Conservation (phyloP, 2,888 invertebrate genomes). For the Drosophila mimetica region DNA sequence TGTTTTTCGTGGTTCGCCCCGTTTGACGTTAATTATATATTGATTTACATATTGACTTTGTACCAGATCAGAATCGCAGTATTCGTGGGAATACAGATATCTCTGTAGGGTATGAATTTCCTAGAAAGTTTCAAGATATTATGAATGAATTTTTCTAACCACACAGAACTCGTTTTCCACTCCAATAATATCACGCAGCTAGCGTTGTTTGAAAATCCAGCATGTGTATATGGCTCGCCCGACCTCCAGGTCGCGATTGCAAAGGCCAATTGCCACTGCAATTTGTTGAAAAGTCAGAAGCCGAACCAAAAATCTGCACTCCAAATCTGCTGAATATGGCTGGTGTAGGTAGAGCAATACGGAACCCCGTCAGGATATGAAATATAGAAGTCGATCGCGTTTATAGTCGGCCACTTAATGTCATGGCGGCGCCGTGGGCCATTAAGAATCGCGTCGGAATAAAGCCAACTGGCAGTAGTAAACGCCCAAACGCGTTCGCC, state of each 20-base stretch:
- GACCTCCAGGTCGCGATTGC: slow-evolving; percentile 30
- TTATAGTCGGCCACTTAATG: slow-evolving; percentile 40
- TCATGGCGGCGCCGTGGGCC: slow-evolving; percentile 58
- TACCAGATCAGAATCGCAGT: not conserved
- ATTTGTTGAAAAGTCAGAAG: slow-evolving; percentile 50
- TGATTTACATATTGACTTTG: slow-evolving; percentile 8
- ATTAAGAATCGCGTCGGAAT: slow-evolving; percentile 46
- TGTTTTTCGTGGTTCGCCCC: not conserved
- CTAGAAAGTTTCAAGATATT: not conserved
- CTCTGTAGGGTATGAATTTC: no score
- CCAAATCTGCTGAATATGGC: slow-evolving; percentile 10
- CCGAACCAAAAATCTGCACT: slow-evolving; percentile 8
- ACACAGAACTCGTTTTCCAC: not conserved
- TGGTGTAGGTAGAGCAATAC: slow-evolving; percentile 22
- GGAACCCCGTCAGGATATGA: slow-evolving; percentile 58
- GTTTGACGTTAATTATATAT: slow-evolving; percentile 17
- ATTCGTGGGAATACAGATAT: slow-evolving; percentile 5
- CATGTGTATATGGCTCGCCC: slow-evolving; percentile 15
- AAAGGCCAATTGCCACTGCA: slow-evolving; percentile 66
- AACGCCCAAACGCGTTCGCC: slow-evolving; percentile 55
- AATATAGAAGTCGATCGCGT: slow-evolving; percentile 50
- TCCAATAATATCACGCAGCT: slow-evolving; percentile 14
- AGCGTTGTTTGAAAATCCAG: slow-evolving; percentile 18
- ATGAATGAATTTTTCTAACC: not conserved
- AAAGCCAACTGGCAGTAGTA: slow-evolving; percentile 28